These are phyloP conservation scores for Lordiphosa stackelbergi DNA, from an alignment of 1,140 invertebrate genomes.

Conservation along the genomic window DNA sequence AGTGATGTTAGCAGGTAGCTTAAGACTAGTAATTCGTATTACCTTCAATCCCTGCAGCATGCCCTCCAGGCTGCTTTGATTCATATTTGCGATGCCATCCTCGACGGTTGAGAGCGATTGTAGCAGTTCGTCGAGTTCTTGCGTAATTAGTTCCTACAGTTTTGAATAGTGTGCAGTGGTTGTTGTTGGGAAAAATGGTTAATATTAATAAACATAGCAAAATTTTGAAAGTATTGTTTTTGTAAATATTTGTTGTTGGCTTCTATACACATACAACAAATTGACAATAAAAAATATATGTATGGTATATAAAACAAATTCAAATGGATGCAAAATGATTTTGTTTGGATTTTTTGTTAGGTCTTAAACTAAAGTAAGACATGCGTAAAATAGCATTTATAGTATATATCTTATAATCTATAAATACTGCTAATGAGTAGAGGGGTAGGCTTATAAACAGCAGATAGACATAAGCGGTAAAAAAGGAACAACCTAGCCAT, in stretches of 20 bases:
- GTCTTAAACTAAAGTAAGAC: background rate
- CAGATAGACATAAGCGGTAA: slow-evolving; percentile 62
- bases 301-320: slow-evolving; percentile 14
- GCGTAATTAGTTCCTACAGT: slow-evolving; percentile 82
- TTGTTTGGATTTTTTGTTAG: background rate
- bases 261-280: slow-evolving; percentile 52
- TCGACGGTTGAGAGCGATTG: slow-evolving; percentile 82
- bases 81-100: slow-evolving; percentile 81
- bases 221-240: slow-evolving; percentile 8
- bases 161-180: slow-evolving; percentile 6
- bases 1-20: slow-evolving; percentile 5
- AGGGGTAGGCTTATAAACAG: slow-evolving; percentile 31
- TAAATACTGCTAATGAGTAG: slow-evolving; percentile 27
- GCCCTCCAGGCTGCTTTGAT: slow-evolving; percentile 82
- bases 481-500: slow-evolving; percentile 12
- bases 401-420: slow-evolving; percentile 31
- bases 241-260: slow-evolving; percentile 63
- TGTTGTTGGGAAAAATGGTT: slow-evolving; percentile 34
- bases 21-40: slow-evolving; percentile 71
- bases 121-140: slow-evolving; percentile 82
- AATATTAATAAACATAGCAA: slow-evolving; percentile 55
- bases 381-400: slow-evolving; percentile 27
- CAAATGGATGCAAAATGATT: slow-evolving; percentile 37
- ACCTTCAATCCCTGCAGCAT: slow-evolving; percentile 85
- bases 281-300: slow-evolving; percentile 42